Percentiles rank a stretch among this genome's conserved stretches.
phyloP scores from a whole-genome alignment of 2,888 invertebrate genomes.

The Erebia epiphron region DNA sequence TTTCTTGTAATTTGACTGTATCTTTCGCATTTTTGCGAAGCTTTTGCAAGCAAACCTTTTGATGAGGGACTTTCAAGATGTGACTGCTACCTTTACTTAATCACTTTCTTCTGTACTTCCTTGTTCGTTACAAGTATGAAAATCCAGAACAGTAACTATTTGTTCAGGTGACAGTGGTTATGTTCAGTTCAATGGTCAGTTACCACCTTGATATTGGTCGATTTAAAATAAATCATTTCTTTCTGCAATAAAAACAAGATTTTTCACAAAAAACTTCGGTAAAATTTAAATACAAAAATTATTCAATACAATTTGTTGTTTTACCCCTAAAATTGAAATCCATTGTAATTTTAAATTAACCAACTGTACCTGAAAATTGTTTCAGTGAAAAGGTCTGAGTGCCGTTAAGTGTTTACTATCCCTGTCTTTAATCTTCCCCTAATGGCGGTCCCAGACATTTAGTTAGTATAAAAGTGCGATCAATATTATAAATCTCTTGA shows the following conservation, averaged over 20 bases:
- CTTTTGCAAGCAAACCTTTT: too few relatives aligned
- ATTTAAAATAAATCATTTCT: too few relatives aligned
- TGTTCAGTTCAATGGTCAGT: too few relatives aligned
- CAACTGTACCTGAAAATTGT: conserved; percentile 20
- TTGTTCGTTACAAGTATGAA: too few relatives aligned
- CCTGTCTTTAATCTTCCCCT: conserved; percentile 65
- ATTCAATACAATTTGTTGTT: background rate
- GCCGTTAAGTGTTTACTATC: conserved; percentile 45
- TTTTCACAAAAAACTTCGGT: background rate
- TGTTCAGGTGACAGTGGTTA: background rate
- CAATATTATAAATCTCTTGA: conserved; percentile 7
- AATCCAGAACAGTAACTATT: too few relatives aligned
- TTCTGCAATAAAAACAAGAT: too few relatives aligned
- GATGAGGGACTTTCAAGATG: too few relatives aligned
- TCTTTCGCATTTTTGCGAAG: too few relatives aligned
- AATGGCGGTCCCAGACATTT: conserved; percentile 57
- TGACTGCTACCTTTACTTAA: too few relatives aligned
- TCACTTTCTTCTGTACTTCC: too few relatives aligned
- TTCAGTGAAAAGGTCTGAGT: conserved; percentile 28
- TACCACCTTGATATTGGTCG: too few relatives aligned
- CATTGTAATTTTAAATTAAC: conserved; percentile 3
- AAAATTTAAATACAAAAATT: background rate
- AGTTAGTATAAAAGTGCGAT: conserved; percentile 9
- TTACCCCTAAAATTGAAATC: background rate
- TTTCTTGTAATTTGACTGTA: too few relatives aligned